Evolutionary conservation across 2,797 vertebrate species (phyloP).

Genomic region (Harpagifer antarcticus): DNA sequence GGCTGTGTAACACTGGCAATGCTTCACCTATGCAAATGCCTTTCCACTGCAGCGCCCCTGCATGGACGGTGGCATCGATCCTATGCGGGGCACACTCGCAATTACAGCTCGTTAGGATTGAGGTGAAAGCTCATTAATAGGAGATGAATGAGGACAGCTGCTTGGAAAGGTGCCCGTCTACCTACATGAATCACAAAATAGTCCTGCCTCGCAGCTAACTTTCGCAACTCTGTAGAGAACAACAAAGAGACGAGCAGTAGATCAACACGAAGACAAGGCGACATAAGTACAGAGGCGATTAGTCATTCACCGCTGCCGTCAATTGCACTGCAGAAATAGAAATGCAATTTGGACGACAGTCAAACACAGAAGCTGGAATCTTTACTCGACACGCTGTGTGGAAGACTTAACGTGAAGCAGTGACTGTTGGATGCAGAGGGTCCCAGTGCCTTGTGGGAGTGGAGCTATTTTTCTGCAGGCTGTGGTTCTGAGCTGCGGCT

Average conservation of each 20-base stretch:
- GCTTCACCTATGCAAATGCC: slow-evolving; percentile 50
- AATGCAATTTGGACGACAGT: slow-evolving; percentile 61
- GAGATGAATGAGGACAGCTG: slow-evolving; percentile 76
- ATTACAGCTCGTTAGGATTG: slow-evolving; percentile 81
- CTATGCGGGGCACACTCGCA: slow-evolving; percentile 43
- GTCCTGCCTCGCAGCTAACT: slow-evolving; percentile 28
- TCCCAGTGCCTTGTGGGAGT: slow-evolving; percentile 63
- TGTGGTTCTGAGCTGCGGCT: slow-evolving; percentile 65
- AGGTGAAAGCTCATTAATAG: slow-evolving; percentile 84
- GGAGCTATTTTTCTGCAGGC: slow-evolving; percentile 68
- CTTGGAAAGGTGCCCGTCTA: slow-evolving; percentile 68
- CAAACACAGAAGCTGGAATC: slow-evolving; percentile 51
- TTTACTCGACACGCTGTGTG: slow-evolving; percentile 41
- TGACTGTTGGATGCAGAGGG: slow-evolving; percentile 66
- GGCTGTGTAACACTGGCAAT: slow-evolving; percentile 29
- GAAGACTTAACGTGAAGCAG: slow-evolving; percentile 61
- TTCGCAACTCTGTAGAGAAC: slow-evolving; percentile 28
- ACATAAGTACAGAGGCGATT: slow-evolving; percentile 51
- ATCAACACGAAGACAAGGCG: slow-evolving; percentile 47
- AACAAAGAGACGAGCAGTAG: slow-evolving; percentile 53
- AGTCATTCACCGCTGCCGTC: slow-evolving; percentile 43
- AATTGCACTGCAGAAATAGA: slow-evolving; percentile 44
- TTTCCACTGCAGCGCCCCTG: slow-evolving; percentile 39
- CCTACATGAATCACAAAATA: slow-evolving; percentile 69
- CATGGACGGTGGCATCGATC: slow-evolving; percentile 70